A percentile compares a stretch with the other conserved stretches of the same genome.
phyloP scores from a whole-genome alignment of 2,888 invertebrate genomes.

The Piscicola geometra region DNA sequence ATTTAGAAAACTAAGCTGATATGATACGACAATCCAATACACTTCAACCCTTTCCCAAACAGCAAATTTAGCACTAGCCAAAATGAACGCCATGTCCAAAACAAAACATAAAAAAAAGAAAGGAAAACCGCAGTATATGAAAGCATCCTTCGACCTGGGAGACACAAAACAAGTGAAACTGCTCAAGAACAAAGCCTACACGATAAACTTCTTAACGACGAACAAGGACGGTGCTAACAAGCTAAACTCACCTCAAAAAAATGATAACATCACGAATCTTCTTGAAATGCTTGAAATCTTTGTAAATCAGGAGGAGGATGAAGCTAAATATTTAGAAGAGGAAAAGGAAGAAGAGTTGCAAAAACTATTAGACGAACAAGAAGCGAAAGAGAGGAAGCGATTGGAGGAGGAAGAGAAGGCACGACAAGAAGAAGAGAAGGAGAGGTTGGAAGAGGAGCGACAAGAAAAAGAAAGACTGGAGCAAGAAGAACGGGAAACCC shows the following conservation, averaged over 20 bases:
- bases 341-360: not conserved
- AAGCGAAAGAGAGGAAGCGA: too few relatives aligned
- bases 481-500: not conserved
- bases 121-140: not conserved
- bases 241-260: not conserved
- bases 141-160: not conserved
- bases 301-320: not conserved
- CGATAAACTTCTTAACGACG: not conserved
- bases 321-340: too few relatives aligned
- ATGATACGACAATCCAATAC: too few relatives aligned
- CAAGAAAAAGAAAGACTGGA: not conserved
- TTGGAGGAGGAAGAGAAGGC: too few relatives aligned
- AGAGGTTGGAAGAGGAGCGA: not conserved
- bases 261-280: not conserved
- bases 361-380: too few relatives aligned
- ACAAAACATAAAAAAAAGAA: too few relatives aligned
- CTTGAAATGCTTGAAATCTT: not conserved
- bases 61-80: too few relatives aligned
- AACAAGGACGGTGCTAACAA: not conserved
- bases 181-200: slow-evolving; percentile 3
- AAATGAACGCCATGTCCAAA: too few relatives aligned
- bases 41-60: too few relatives aligned
- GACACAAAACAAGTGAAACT: not conserved
- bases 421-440: too few relatives aligned
- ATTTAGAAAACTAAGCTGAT: too few relatives aligned